Evolutionary conservation across 2,113 vertebrate species (phyloP), one percentile per base, ranked within the genome.

Genomic region (Alligator sinensis): DNA sequence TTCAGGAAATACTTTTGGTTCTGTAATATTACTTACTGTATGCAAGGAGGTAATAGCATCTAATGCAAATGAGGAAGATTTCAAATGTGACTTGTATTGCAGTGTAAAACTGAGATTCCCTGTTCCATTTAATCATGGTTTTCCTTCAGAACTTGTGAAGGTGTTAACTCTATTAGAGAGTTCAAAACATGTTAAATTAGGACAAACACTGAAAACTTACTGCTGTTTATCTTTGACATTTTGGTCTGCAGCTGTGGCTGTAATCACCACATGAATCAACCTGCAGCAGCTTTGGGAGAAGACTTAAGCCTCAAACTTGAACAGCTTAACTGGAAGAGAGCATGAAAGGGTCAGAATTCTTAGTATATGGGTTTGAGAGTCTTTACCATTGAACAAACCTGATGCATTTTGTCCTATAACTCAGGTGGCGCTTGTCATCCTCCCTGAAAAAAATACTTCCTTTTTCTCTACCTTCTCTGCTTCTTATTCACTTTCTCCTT

Each of bases 111-210:
- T 62, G 5, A 10, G 4, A 28, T 72, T 91, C 24, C 87, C 34
- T 57, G 15, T 84, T 87, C 86, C 54, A 24, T 47, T 47, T 82
- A 94, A 76, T 34, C 87, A 55, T 63, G 3, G 74, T 57, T 0
- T 58, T 84, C n/a, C 79, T 91, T 76, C 75, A 70, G 63, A 72
- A 63, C 4, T 81, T 16, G 6, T 92, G 34, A 8, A 93, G 55
- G 86, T 87, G 5, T 76, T 80, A 88, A 75, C 27, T 59, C 3
- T 27, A 59, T 81, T 47, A 79, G 57, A 92, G 22, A 90, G n/a
- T 89, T 92, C 84, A 90, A 83, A 89, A 54, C 5, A 77, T 63
- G 15, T 85, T 94, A 91, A 87, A 77, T 30, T 89, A 82, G 82
- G 74, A 27, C 78, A 72, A 27, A 57, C 3, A 4, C 11, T 75